phyloP scores from a whole-genome alignment of 2,113 vertebrate species.

The Silurus asotus region DNA sequence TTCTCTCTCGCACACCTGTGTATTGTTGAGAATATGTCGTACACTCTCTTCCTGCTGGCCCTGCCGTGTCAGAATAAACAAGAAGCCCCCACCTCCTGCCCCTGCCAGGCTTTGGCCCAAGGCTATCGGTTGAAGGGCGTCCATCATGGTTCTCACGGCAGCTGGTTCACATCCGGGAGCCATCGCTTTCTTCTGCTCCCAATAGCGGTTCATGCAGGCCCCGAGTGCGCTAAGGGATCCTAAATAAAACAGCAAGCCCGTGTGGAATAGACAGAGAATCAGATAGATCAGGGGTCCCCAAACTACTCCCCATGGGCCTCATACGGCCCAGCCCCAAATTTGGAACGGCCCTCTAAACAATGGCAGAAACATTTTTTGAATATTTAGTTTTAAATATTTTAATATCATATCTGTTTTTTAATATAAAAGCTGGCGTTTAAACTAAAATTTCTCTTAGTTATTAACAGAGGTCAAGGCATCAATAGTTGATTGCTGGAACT shows the following conservation, averaged over 20 bases:
- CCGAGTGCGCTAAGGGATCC: constrained; percentile 78
- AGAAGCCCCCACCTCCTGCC: constrained; percentile 90
- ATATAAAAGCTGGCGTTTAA: no score
- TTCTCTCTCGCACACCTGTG: constrained; percentile 63
- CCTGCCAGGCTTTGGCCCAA: constrained; percentile 89
- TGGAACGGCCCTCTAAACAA: no score
- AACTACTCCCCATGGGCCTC: no score
- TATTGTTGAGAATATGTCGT: constrained; percentile 69
- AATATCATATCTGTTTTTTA: no score
- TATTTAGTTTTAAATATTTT: no score
- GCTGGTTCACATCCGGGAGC: constrained; percentile 88
- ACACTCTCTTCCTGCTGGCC: constrained; percentile 72
- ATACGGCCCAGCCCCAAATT: no score
- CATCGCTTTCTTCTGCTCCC: constrained; percentile 94
- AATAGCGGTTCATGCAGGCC: constrained; percentile 79
- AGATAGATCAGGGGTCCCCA: neutral
- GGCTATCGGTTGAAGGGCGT: constrained; percentile 73
- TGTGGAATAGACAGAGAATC: neutral
- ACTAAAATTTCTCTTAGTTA: no score
- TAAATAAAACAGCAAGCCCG: constrained; percentile 48
- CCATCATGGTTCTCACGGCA: constrained; percentile 81
- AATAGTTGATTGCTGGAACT: no score
- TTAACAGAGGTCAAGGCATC: no score
- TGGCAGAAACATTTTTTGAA: no score
- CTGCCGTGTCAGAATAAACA: constrained; percentile 82